Evolutionary conservation across 2,113 vertebrate genomes (phyloP), one percentile per base, ranked within the genome.

Genomic region (Lagenorhynchus albirostris): DNA sequence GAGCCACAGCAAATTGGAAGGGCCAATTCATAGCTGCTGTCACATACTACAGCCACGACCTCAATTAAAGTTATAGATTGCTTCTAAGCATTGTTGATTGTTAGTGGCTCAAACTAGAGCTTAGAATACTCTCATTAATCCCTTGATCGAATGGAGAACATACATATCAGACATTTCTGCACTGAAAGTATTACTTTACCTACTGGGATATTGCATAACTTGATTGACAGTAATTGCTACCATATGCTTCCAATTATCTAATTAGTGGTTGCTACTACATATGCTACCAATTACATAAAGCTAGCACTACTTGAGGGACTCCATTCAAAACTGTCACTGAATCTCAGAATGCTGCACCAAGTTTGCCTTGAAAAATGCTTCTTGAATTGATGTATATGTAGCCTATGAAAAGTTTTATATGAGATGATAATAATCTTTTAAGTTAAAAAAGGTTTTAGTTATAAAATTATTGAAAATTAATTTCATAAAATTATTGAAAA

Each of bases 211-310:
- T 1, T 62, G 47, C 12, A 92, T 84, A 50, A 92, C 91, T 94
- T 97, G 96, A 97, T 94, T 96, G 97, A 97, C 89, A 97, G 86
- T 97, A 97, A 97, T 97, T 96, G 60, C 47, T 94, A 8, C 60
- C 87, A 94, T 96, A 92, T 84, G 83, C 38, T 92, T 95, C 79
- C 73, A 97, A 88, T 96, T 95, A 92, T 87, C 63, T 95, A 96
- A 97, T 94, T 96, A 97, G 86, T 60, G 94, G 94, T 81, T 91
- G 38, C 92, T 95, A 63, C 44, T 67, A 84, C 53, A 91, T 96
- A 96, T 70, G 33, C 71, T 95, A 44, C 63, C 53, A 84, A 89
- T 71, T 96, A 96, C 18, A 83, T 17, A 80, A 94, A 94, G 92
- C 31, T 55, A 53, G 25, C 8, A 81, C 17, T 80, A 41, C 44